Evolutionary conservation across 2,888 invertebrate species (phyloP).

Genomic region (Chydorus sphaericus): DNA sequence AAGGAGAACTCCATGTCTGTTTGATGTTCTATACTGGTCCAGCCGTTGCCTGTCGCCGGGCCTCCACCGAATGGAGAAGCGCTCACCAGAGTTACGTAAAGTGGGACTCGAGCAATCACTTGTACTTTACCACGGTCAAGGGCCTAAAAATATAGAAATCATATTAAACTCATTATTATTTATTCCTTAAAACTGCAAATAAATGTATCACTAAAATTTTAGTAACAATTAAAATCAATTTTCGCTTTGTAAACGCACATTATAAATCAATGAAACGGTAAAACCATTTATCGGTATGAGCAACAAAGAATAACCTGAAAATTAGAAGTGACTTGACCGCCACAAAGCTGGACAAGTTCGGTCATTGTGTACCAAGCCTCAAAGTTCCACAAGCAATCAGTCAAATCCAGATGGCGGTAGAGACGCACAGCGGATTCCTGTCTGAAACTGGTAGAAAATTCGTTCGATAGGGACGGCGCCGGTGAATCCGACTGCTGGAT

Average conservation of each 20-base stretch:
- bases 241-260: neutral
- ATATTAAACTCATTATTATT: no score
- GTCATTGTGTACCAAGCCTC: constrained; percentile 32
- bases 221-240: neutral
- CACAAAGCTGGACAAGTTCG: constrained; percentile 30
- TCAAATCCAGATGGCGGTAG: constrained; percentile 30
- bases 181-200: no score
- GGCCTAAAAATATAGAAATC: no score
- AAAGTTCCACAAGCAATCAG: constrained; percentile 31
- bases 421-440: constrained; percentile 24
- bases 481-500: constrained; percentile 8
- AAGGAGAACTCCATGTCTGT: constrained; percentile 32
- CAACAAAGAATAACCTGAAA: constrained; percentile 25
- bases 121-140: constrained; percentile 26
- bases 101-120: constrained; percentile 29
- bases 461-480: constrained; percentile 21
- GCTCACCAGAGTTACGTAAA: constrained; percentile 31
- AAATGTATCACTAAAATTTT: constrained; percentile 12
- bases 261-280: neutral
- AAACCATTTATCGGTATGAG: neutral
- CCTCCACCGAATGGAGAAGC: constrained; percentile 24
- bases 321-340: constrained; percentile 29
- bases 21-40: constrained; percentile 31
- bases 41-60: no score
- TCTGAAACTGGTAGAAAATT: constrained; percentile 24